Conservation (phyloP, 2,797 vertebrate genomes). For the Moxostoma hubbsi region DNA sequence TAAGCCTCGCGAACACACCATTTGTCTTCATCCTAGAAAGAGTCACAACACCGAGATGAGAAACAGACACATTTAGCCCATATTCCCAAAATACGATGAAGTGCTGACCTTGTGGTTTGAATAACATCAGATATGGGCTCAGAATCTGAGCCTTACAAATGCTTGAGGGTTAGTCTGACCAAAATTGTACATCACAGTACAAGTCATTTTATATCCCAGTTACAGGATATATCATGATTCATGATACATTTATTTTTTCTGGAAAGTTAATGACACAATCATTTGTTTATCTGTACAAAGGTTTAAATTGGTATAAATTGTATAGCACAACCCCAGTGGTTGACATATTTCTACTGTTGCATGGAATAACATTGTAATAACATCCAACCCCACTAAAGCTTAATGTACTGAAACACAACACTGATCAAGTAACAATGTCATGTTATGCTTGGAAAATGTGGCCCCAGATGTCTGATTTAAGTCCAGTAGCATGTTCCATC, state of each 20-base stretch:
- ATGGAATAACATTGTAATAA: no score
- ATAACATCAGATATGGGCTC: neutral
- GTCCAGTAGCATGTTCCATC: neutral
- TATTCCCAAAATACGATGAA: neutral
- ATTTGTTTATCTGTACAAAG: no score
- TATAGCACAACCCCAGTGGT: no score
- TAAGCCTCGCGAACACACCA: neutral
- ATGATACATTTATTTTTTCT: no score
- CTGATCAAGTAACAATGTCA: slow-evolving; percentile 24
- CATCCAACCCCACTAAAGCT: no score
- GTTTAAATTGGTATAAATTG: no score
- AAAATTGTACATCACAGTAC: no score
- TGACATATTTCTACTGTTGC: no score
- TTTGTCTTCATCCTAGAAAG: slow-evolving; percentile 23
- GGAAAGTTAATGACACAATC: no score
- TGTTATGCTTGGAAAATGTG: neutral
- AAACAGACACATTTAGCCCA: neutral
- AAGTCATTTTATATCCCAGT: no score
- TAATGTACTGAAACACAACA: neutral
- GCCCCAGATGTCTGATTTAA: slow-evolving; percentile 42
- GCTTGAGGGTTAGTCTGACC: no score
- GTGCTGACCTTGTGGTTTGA: neutral
- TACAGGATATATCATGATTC: no score
- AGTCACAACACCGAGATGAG: neutral
- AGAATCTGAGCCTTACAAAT: neutral